phyloP scores from a whole-genome alignment of 2,113 vertebrate species.

The Ceyx cyanopectus region DNA sequence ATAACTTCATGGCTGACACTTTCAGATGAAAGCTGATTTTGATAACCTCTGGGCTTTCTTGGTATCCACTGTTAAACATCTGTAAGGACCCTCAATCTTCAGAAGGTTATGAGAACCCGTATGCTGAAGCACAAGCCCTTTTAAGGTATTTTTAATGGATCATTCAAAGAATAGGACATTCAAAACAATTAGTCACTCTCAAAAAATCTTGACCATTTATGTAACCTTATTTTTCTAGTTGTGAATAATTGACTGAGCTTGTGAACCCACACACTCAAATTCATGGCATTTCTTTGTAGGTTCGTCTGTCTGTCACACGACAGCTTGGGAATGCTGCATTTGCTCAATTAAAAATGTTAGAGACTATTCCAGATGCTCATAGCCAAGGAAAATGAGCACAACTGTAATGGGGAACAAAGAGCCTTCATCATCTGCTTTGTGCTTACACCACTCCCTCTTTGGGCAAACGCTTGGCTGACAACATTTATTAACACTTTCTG shows the following conservation, averaged over 20 bases:
- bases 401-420: neutral
- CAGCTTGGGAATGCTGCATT: neutral
- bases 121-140: neutral
- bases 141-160: constrained; percentile 39
- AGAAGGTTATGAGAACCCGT: neutral
- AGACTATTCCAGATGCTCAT: constrained; percentile 26
- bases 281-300: constrained; percentile 37
- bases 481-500: neutral
- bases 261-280: constrained; percentile 22
- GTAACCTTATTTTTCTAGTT: constrained; percentile 47
- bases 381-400: constrained; percentile 14
- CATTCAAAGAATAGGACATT: neutral
- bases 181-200: constrained; percentile 39
- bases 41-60: neutral
- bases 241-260: constrained; percentile 26
- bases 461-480: constrained; percentile 40
- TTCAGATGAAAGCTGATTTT: neutral
- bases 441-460: constrained; percentile 16
- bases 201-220: constrained; percentile 49
- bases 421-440: neutral
- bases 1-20: neutral
- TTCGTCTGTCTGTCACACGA: neutral
- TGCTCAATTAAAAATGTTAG: constrained; percentile 1
- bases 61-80: neutral
- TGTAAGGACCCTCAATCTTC: neutral